Base-by-base conservation (phyloP, 2,888 invertebrate species). In the Drosophila pseudotalamancana region DNA sequence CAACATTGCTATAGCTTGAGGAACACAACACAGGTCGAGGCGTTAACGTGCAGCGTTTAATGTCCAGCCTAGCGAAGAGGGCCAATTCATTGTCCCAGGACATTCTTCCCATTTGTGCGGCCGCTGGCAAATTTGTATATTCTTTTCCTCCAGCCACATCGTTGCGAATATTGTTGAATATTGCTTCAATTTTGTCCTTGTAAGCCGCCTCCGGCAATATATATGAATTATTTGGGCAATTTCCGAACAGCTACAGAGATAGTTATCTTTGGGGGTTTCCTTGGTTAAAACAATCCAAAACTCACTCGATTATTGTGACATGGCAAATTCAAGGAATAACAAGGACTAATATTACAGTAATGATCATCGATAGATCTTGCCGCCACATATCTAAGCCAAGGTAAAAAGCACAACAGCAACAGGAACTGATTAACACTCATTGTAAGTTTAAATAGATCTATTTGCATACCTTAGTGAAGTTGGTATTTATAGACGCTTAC, bases 51-150 rank as follows among this genome's bases (percentile, higher is more conserved):
- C 74, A 63, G 0, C 51, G 63, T 4, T 14, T 53, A 1, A 60
- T 53, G n/a, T 72, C 61, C 4, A 72, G 27, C 16, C 12, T 18
- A 5, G 80, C 69, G 9, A 65, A 69, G 4, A 35, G 14, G 6
- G 62, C 74, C 61, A 77, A 23, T 12, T 79, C 62, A 0, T 9
- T 11, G 31, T 69, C 45, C 78, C 77, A 77, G 11, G 6, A 4
- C 72, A 80, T 69, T 31, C 3, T 46, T 0, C 45, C 45, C 71
- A 80, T 80, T 3, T 61, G 66, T 5, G 60, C 77, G 1, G 80
- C 78, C 12, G 16, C 3, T 0, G 46, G 66, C 6, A 79, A 39
- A 16, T 67, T 57, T 12, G 19, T 31, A 34, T 54, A 63, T 0
- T 16, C 3, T 1, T 25, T 14, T 0, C 74, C 74, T 1, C 60